These are phyloP conservation scores for Synchiropus splendidus DNA, from an alignment of 2,113 vertebrate species.

Conservation along the genomic window DNA sequence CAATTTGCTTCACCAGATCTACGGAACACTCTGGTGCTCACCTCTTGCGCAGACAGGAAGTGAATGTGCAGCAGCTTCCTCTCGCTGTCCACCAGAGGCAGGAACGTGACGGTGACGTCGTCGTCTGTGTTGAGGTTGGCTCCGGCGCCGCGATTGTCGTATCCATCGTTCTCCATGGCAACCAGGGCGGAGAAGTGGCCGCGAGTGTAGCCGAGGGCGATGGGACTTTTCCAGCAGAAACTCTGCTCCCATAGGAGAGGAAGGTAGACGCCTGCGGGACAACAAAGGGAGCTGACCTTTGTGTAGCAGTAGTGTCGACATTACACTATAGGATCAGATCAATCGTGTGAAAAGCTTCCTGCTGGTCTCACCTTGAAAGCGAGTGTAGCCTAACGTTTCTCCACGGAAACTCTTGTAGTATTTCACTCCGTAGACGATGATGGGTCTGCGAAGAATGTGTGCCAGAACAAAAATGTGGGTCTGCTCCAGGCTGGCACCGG, in stretches of 20 bases:
- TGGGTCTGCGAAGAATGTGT: conserved; percentile 97
- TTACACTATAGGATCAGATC: no score
- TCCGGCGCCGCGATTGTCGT: conserved; percentile 92
- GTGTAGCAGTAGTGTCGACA: no score
- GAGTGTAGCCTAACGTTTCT: conserved; percentile 93
- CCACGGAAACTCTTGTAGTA: conserved; percentile 99
- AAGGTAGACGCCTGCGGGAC: conserved; percentile 85
- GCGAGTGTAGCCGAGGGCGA: conserved; percentile 94
- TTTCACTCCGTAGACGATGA: conserved; percentile 99
- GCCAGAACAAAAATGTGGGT: conserved; percentile 98
- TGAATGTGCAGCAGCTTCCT: conserved; percentile 92
- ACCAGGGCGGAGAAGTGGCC: conserved; percentile 98
- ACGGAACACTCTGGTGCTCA: no score
- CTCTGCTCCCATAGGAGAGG: conserved; percentile 98
- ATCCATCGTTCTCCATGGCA: conserved; percentile 97
- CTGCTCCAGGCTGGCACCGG: conserved; percentile 96
- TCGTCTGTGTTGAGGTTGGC: conserved; percentile 96
- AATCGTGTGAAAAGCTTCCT: no score
- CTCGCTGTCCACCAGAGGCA: conserved; percentile 94
- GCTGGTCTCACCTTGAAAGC: conserved; percentile 90
- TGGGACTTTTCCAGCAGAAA: conserved; percentile 98
- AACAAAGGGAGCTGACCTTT: background rate
- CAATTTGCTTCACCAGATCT: no score
- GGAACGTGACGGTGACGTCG: conserved; percentile 88
- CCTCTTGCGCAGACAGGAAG: conserved; percentile 97